Percentiles rank a stretch among this genome's conserved stretches.
Evolutionary conservation across 2,113 vertebrate genomes (phyloP).

Genomic region (Misgurnus mizolepis): DNA sequence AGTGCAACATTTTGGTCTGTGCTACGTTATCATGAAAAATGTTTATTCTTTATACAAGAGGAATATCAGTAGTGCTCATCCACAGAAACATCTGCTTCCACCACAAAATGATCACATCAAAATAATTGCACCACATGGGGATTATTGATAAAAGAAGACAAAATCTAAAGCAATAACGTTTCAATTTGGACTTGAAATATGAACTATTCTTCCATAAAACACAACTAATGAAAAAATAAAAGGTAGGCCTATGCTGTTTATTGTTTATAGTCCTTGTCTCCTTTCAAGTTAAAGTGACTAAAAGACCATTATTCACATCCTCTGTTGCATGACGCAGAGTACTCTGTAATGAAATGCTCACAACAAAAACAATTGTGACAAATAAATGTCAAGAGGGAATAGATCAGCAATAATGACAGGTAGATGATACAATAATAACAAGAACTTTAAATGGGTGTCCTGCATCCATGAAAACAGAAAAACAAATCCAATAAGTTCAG

Average conservation of each 20-base stretch:
- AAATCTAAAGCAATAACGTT: constrained; percentile 14
- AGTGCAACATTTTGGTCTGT: neutral
- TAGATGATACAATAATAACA: constrained; percentile 27
- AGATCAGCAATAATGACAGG: constrained; percentile 44
- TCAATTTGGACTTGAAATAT: neutral
- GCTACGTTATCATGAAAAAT: constrained; percentile 4
- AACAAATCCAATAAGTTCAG: neutral
- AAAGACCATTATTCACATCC: constrained; percentile 3
- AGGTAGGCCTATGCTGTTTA: neutral
- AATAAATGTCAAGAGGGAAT: constrained; percentile 47
- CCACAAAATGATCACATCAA: constrained; percentile 17
- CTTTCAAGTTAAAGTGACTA: constrained; percentile 16
- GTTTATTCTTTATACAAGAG: constrained; percentile 5
- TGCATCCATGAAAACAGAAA: neutral
- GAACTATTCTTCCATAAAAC: constrained; percentile 8
- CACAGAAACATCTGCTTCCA: constrained; percentile 4
- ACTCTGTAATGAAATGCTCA: constrained; percentile 19
- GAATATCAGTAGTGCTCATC: constrained; percentile 5
- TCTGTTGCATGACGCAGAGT: neutral
- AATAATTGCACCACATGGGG: constrained; percentile 29
- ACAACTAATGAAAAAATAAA: neutral
- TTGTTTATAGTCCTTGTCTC: constrained; percentile 16
- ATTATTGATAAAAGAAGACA: constrained; percentile 19
- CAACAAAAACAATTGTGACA: constrained; percentile 40
- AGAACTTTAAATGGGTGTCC: neutral